These are phyloP conservation scores for Acropternis orthonyx DNA, from an alignment of 2,797 vertebrate genomes.

Conservation along the genomic window DNA sequence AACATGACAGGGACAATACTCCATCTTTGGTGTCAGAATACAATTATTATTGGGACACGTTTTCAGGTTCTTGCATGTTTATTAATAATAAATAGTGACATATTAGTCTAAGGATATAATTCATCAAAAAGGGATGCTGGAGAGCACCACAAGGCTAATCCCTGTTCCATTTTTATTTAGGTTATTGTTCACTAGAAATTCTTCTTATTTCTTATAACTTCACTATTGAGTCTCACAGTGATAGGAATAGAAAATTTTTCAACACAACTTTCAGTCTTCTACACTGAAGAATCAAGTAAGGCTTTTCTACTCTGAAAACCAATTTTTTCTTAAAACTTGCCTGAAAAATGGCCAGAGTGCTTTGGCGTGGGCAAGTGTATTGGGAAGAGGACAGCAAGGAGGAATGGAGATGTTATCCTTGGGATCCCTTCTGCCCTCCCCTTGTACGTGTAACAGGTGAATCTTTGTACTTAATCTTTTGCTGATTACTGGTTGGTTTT, in stretches of 20 bases:
- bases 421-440: neutral
- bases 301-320: neutral
- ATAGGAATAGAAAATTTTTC: neutral
- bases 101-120: neutral
- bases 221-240: neutral
- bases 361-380: accelerated
- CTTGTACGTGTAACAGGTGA: neutral
- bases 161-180: neutral
- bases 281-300: neutral
- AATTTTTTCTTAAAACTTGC: neutral
- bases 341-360: neutral
- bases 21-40: neutral
- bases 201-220: neutral
- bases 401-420: neutral
- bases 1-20: neutral
- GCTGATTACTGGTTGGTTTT: neutral
- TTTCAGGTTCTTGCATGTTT: neutral
- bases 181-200: neutral
- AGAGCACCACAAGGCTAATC: neutral
- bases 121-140: neutral
- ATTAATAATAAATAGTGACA: neutral
- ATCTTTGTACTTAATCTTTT: neutral
- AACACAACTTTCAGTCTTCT: neutral
- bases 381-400: neutral
- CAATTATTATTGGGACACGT: neutral